Conservation (phyloP, 2,113 vertebrate genomes). For the Ctenodactylus gundi region DNA sequence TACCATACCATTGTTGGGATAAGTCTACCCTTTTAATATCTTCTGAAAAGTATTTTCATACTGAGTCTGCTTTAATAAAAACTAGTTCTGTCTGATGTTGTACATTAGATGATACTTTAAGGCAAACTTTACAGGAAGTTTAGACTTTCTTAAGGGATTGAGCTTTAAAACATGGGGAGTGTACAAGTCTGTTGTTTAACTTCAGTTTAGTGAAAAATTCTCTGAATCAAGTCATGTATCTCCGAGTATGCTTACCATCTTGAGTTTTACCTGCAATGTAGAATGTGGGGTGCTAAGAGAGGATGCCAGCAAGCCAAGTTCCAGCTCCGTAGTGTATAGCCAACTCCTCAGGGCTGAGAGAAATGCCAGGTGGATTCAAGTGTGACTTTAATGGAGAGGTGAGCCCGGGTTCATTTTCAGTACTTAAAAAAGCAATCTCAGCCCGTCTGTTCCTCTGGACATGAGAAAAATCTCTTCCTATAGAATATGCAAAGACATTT, state of each 20-base stretch:
- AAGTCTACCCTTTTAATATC: not conserved
- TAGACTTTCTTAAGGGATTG: not conserved
- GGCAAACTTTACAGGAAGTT: not conserved
- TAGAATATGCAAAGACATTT: not conserved
- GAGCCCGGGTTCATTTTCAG: not conserved
- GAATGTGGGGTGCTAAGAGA: not conserved
- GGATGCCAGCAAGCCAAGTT: not conserved
- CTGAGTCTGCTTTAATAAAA: constrained; percentile 17
- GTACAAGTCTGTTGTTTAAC: not conserved
- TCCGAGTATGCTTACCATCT: not conserved
- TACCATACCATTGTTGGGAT: not conserved
- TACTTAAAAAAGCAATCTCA: not conserved
- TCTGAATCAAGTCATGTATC: not conserved
- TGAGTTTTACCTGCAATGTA: not conserved
- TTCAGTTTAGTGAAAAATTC: constrained; percentile 2
- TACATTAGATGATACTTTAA: not conserved
- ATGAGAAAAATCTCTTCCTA: not conserved
- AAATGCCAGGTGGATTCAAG: not conserved
- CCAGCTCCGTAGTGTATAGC: not conserved
- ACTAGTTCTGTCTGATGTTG: not conserved
- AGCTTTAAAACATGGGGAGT: not conserved
- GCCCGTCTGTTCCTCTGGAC: not conserved
- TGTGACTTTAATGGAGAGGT: not conserved
- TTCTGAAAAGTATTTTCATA: not conserved
- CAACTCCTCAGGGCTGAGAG: not conserved